Evolutionary conservation across 2,797 vertebrate genomes (phyloP), one percentile per base, ranked within the genome.

Genomic region (Sebastes flavidus): DNA sequence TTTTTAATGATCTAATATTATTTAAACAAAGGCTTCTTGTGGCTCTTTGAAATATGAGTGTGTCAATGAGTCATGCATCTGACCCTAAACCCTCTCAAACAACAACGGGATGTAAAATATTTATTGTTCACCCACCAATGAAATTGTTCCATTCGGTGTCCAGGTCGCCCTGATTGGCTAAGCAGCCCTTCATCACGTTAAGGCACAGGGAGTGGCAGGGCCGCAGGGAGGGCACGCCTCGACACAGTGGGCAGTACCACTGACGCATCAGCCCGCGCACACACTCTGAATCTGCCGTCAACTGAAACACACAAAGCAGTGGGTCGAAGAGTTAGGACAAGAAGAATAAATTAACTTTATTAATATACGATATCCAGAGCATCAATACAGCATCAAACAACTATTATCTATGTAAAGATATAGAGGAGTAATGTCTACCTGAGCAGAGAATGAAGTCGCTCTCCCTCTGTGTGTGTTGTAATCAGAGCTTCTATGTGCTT

Each of bases 121-220:
- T 24, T 18, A 25, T 32, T 24, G 8, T 27, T 74, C 60, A 16
- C 95, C 93, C 91, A 98, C 97, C 97, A 70, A 98, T 96, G 81
- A 97, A 97, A 87, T 94, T 95, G 81, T 96, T 96, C 97, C 97
- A 98, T 72, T 97, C 97, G 0, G 95, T 91, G 68, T 97, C 96
- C 87, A 98, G 91, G 82, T 97, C 96, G 0, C 95, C 96, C 90
- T 95, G 94, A 92, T 96, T 97, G 90, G 96, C 96, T 25, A 97
- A 93, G 89, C 97, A 98, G 86, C 97, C 97, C 89, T 97, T 97
- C 95, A 97, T 96, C 88, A 98, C 96, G 2, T 98, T 97, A 67
- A 97, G 96, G 88, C 97, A 98, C 82, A 98, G 95, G 18, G 95
- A 94, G 58, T 95, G 94, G 88, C 97, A 98, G 30, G 97, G 96